phyloP scores from a whole-genome alignment of 1,140 invertebrate species.

The Drosophila baimaii region DNA sequence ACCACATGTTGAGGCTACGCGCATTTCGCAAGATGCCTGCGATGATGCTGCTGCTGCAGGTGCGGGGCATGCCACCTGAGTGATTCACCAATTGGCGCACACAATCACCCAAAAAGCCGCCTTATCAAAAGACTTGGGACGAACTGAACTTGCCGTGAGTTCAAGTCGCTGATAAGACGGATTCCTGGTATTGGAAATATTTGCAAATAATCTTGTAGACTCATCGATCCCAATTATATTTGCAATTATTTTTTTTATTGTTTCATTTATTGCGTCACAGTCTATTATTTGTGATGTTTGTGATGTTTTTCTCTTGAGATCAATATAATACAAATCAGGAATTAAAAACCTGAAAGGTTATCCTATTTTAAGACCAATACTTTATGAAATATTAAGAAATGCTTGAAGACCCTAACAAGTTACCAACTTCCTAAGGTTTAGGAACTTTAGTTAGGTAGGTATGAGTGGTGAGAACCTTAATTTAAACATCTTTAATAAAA shows the following conservation, averaged over 20 bases:
- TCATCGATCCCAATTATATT: background rate
- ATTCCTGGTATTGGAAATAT: slow-evolving; percentile 6
- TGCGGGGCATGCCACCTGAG: slow-evolving; percentile 47
- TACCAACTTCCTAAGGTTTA: background rate
- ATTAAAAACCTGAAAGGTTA: background rate
- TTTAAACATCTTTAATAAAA: background rate
- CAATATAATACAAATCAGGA: background rate
- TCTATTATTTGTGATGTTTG: background rate
- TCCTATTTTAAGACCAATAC: no score
- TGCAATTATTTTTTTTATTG: background rate
- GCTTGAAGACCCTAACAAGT: background rate
- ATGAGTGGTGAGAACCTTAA: no score
- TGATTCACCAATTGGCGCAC: slow-evolving; percentile 59
- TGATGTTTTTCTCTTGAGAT: no score
- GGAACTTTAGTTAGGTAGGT: no score
- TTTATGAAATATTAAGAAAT: background rate
- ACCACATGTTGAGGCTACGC: slow-evolving; percentile 79
- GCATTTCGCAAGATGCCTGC: slow-evolving; percentile 59
- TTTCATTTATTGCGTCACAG: background rate
- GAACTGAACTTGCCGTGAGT: slow-evolving; percentile 40
- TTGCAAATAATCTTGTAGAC: background rate
- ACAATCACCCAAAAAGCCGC: slow-evolving; percentile 1
- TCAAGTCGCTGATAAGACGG: slow-evolving; percentile 37
- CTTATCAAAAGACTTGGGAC: slow-evolving; percentile 36
- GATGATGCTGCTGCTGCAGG: slow-evolving; percentile 27